These are phyloP conservation scores for Drosophila kanekoi DNA, from an alignment of 2,888 invertebrate genomes.

Conservation along the genomic window DNA sequence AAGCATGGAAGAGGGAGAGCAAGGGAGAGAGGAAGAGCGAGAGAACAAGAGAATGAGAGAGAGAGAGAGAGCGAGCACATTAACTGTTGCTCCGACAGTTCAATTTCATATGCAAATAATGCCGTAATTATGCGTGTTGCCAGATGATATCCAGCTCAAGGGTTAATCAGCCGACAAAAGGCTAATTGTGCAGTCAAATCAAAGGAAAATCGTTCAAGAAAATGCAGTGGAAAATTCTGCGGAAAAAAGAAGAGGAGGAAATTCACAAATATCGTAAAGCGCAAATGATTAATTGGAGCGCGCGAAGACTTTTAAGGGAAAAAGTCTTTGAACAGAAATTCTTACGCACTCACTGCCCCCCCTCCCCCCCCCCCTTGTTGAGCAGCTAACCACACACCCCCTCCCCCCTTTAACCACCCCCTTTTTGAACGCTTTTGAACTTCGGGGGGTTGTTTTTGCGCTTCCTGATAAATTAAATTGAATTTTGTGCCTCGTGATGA, in stretches of 20 bases:
- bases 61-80: background rate
- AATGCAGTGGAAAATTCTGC: background rate
- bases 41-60: too few species aligned
- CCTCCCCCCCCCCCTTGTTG: too few species aligned
- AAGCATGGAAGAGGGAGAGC: background rate
- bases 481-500: conserved; percentile 64
- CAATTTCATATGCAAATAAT: conserved; percentile 46
- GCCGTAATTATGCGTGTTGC: conserved; percentile 39
- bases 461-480: conserved; percentile 74
- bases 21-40: background rate
- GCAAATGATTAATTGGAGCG: conserved; percentile 70
- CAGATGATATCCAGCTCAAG: conserved; percentile 2
- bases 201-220: background rate
- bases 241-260: background rate
- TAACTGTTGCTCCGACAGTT: conserved; percentile 25
- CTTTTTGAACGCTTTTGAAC: background rate
- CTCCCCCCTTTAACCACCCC: background rate
- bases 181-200: conserved; percentile 9
- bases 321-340: background rate
- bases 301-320: background rate
- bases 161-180: conserved; percentile 6
- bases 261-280: conserved; percentile 9
- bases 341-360: background rate
- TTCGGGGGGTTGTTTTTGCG: conserved; percentile 42
- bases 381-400: background rate